These are phyloP conservation scores for Galeopsomyia nigrocyanea DNA, from an alignment of 2,888 invertebrate species.

Conservation along the genomic window DNA sequence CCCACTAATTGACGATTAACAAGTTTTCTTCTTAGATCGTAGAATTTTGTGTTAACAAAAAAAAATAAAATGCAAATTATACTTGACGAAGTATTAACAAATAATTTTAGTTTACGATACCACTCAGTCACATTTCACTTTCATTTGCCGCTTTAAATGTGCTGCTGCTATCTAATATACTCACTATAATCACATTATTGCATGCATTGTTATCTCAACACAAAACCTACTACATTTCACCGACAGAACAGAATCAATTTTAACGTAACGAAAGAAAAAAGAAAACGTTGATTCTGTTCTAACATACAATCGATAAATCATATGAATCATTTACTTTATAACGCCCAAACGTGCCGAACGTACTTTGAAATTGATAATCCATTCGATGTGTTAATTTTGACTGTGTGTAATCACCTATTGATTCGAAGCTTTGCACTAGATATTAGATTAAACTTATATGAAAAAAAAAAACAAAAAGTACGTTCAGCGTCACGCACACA, in stretches of 20 bases:
- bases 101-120: constrained; percentile 59
- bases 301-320: constrained; percentile 12
- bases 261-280: background rate
- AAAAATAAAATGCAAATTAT: constrained; percentile 51
- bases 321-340: constrained; percentile 35
- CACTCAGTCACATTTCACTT: constrained; percentile 64
- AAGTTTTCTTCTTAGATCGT: constrained; percentile 2
- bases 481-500: constrained; percentile 62
- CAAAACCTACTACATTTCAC: constrained; percentile 19
- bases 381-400: background rate
- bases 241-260: constrained; percentile 23
- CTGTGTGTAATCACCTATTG: too few relatives aligned
- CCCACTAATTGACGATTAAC: constrained; percentile 41
- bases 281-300: constrained; percentile 28
- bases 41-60: constrained; percentile 19
- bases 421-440: background rate
- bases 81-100: constrained; percentile 65
- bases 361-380: constrained; percentile 36
- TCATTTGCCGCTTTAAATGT: constrained; percentile 69
- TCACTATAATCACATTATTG: constrained; percentile 36
- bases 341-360: constrained; percentile 33
- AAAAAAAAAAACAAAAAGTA: constrained; percentile 52
- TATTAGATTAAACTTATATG: background rate
- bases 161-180: constrained; percentile 52
- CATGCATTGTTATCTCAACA: constrained; percentile 42